Evolutionary conservation across 2,888 invertebrate species (phyloP).

Genomic region (Apodemia zela): DNA sequence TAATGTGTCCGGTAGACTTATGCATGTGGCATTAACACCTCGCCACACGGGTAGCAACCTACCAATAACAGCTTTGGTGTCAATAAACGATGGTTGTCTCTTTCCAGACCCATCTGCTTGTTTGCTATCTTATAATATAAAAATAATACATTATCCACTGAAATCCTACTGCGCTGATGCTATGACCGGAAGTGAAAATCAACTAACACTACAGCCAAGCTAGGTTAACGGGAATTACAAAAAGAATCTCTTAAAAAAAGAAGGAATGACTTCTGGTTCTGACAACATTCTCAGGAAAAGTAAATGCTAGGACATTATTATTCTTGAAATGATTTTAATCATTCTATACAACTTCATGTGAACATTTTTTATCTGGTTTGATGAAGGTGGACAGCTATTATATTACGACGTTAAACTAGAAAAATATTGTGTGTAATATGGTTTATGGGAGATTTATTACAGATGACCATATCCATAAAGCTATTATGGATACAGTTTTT

Average conservation of each 20-base stretch:
- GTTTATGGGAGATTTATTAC: neutral
- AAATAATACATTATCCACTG: no score
- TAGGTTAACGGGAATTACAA: neutral
- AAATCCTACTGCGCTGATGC: no score
- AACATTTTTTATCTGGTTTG: neutral
- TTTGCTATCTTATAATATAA: no score
- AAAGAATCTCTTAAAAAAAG: neutral
- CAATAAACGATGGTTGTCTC: no score
- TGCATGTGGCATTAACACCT: no score
- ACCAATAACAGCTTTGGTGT: no score
- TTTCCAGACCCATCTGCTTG: no score
- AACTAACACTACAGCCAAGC: no score
- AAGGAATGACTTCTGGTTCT: neutral
- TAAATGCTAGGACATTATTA: neutral
- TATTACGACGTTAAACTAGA: neutral
- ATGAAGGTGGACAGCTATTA: constrained; percentile 11
- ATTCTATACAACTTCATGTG: neutral
- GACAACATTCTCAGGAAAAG: neutral
- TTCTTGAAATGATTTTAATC: constrained; percentile 2
- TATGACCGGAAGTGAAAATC: no score
- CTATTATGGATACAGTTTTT: neutral
- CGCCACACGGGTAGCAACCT: no score
- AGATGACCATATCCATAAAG: neutral
- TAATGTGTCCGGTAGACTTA: no score
- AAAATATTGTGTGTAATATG: neutral